Evolutionary conservation across 2,113 vertebrate genomes (phyloP), one percentile per base, ranked within the genome.

Genomic region (Buteo buteo): DNA sequence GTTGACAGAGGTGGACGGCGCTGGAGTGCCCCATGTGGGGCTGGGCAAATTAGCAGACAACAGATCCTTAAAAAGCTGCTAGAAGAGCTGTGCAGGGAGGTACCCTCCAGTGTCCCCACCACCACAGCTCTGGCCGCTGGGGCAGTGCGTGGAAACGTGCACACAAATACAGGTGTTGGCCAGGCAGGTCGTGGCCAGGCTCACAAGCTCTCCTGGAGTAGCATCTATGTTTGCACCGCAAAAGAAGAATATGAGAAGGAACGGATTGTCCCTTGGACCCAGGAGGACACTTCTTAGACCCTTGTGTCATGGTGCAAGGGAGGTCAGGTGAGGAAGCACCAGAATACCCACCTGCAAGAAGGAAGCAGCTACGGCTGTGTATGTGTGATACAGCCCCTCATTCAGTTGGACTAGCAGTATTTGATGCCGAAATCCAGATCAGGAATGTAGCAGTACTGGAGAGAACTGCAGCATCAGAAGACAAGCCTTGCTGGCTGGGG

Each of bases 21-120:
- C 7, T 0, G 0, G 9, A 2, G 0, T 42, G 13, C 4, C 25
- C 5, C 16, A 4, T 0, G 2, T 16, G 13, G 8, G 3, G 0
- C 5, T 45, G 25, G 25, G 38, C 18, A 70, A 47, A 78, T 29
- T 44, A 20, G 11, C 22, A 25, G 21, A 25, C 15, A 54, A 34
- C 49, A 67, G 44, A 77, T 67, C 21, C 45, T 70, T 62, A 32
- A 49, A 70, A 5, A 36, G 8, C 40, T 72, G 11, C 44, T 76
- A 20, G 17, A 82, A 67, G 12, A 85, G 9, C 42, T 71, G 15
- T 11, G 3, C 9, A 47, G 7, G 14, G 11, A 71, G 2, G 8
- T 17, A 21, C 8, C 12, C 38, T 70, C 13, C 9, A 2, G 16
- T 28, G 18, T 17, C 9, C 15, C 13, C 31, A 47, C 19, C 13